Percentiles rank a stretch among this genome's conserved stretches.
Evolutionary conservation across 1,140 invertebrate genomes (phyloP).

Genomic region (Bombus sylvicola): DNA sequence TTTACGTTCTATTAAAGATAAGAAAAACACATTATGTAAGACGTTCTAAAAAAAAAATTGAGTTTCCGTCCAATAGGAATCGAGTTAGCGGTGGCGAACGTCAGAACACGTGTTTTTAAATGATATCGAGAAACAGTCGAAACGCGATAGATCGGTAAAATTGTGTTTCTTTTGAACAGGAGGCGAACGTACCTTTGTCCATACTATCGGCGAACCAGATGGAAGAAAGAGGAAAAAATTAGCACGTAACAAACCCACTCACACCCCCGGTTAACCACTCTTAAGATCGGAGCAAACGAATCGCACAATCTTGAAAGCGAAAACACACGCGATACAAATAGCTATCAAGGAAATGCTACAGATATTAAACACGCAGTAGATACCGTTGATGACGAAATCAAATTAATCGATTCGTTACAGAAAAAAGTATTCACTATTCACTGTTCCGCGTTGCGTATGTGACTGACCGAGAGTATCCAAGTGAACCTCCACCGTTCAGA

Average conservation of each 20-base stretch:
- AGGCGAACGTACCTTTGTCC: constrained; percentile 13
- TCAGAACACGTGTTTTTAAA: constrained; percentile 19
- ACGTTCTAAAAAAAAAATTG: not conserved
- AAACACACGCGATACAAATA: constrained; percentile 2
- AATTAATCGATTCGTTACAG: constrained; percentile 42
- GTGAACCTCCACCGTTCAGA: constrained; percentile 38
- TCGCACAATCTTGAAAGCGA: not conserved
- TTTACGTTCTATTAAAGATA: not conserved
- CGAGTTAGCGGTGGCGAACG: no score
- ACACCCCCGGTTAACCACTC: not conserved
- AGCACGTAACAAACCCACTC: constrained; percentile 10
- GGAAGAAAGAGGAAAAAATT: not conserved
- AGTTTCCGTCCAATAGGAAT: not conserved
- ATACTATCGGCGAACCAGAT: not conserved
- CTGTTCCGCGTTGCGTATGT: constrained; percentile 57
- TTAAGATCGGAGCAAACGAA: not conserved
- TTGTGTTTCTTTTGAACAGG: not conserved
- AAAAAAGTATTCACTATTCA: constrained; percentile 49
- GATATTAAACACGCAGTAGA: not conserved
- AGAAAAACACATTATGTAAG: not conserved
- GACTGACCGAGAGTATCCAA: constrained; percentile 62
- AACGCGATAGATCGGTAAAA: not conserved
- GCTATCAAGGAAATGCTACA: not conserved
- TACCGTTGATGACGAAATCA: constrained; percentile 55
- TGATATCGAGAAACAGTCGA: not conserved